Base-by-base conservation (phyloP, 64 coral and sea anemone species). In the Montipora sp. region DNA sequence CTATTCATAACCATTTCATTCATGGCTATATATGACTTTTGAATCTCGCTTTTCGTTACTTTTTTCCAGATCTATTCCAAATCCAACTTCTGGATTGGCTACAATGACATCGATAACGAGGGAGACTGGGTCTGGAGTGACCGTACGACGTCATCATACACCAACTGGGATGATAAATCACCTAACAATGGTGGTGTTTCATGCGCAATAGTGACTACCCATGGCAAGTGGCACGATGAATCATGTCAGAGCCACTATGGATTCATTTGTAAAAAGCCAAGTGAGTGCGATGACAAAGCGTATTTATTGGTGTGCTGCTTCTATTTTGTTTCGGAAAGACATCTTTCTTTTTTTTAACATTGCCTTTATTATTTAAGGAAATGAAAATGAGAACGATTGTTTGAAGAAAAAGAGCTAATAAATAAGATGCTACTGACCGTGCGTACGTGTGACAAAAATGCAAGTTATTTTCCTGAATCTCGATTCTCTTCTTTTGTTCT, bases 51-150 rank as follows among this genome's bases (percentile, higher is more conserved):
- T 11, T 19, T 71, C 20, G 18, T 71, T 5, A 21, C 18, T 7
- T 71, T 71, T 71, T 71, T 36, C 36, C 57, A 99, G 98, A 94
- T 99, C 3, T 99, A 99, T 77, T 94, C 92, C 6, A 96, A 99
- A 61, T 91, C 93, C 4, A 91, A 96, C 69, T 77, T 99, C 63
- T 99, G 98, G 98, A 99, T 99, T 69, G 98, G 98, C 2, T 99
- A 99, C 75, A 99, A 99, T 71, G 98, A 99, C 75, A 95, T 93
- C 51, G 94, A 99, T 11, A 99, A 89, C 92, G 98, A 99, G 80
- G 98, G 98, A 88, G 98, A 99, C 92, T 99, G 98, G 98, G 92
- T 93, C 73, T 99, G 98, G 98, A 89, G 73, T 57, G 98, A 99
- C 53, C 80, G 92, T 21, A 94, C 78, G 73, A 99, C 94, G 74